Evolutionary conservation across 35 echinoderm and acorn worm species (phyloP), one percentile per base, ranked within the genome.

Genomic region (Anneissia japonica): DNA sequence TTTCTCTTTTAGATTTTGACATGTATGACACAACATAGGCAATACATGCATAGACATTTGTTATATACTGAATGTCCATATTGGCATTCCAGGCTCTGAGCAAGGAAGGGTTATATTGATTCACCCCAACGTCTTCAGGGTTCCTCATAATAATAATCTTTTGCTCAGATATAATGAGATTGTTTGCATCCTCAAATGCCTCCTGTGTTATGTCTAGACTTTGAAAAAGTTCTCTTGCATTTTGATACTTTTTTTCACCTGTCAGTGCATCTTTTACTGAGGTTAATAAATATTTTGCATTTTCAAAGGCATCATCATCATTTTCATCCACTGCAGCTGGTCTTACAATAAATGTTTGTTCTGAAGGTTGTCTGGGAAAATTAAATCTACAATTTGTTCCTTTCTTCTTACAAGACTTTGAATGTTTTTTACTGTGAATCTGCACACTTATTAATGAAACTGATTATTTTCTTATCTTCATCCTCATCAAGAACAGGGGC

Each of bases 1-100:
- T n/a, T n/a, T n/a, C n/a, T n/a, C n/a, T n/a, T n/a, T n/a, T n/a
- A n/a, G n/a, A n/a, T n/a, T n/a, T n/a, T n/a, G n/a, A n/a, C n/a
- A n/a, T n/a, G n/a, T n/a, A n/a, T n/a, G n/a, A n/a, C 32, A 75
- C 26, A 30, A 75, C 26, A 33, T 75, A 75, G 26, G 26, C 46
- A 85, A 72, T 32, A 84, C 91, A 92, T 30, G 35, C 45, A 79
- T 92, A 92, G 4, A 80, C 80, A 88, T 92, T 86, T 10, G 76
- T 46, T n/a, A 92, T 79, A 82, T 73, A 92, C 79, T 92, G 90
- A 41, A 83, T 92, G 74, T 92, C 90, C 81, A 92, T n/a, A n/a
- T 92, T 92, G 32, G 43, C 84, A 87, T 92, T 92, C 90, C 93
- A 95, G 26, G 33, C 34, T 73, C 72, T 34, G 26, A 75, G 73